Evolutionary conservation across 2,797 vertebrate genomes (phyloP).

Genomic region (Danio choprae): DNA sequence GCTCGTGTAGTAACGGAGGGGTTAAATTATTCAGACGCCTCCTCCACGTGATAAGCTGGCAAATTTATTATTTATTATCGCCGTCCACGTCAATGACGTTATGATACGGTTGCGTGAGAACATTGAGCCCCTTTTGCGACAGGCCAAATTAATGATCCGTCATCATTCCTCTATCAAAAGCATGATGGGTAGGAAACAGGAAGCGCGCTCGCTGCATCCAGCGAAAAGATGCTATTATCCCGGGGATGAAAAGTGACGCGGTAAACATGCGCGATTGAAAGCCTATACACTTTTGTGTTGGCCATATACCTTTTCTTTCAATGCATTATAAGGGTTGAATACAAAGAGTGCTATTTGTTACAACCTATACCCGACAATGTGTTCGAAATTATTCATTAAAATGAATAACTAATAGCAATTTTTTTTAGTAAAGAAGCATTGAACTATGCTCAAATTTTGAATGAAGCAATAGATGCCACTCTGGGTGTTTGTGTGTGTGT

Average conservation of each 20-base stretch:
- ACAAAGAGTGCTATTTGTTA: background rate
- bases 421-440: no score
- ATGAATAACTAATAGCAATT: no score
- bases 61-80: conserved; percentile 67
- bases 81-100: conserved; percentile 57
- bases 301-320: no score
- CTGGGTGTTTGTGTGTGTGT: no score
- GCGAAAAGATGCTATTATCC: background rate
- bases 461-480: no score
- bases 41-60: conserved; percentile 70
- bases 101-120: conserved; percentile 51
- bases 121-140: conserved; percentile 26
- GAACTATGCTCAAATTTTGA: no score
- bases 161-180: conserved; percentile 3
- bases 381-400: no score
- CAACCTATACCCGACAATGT: background rate
- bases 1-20: conserved; percentile 70
- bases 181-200: conserved; percentile 15
- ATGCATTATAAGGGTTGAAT: no score
- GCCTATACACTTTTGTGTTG: no score
- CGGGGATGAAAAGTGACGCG: conserved; percentile 17
- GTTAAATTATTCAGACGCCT: conserved; percentile 77
- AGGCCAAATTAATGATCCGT: conserved; percentile 8
- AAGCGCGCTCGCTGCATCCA: conserved; percentile 1
- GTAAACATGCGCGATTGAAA: background rate